Conservation (phyloP, 2,888 invertebrate genomes). For the Eristalis tenax region DNA sequence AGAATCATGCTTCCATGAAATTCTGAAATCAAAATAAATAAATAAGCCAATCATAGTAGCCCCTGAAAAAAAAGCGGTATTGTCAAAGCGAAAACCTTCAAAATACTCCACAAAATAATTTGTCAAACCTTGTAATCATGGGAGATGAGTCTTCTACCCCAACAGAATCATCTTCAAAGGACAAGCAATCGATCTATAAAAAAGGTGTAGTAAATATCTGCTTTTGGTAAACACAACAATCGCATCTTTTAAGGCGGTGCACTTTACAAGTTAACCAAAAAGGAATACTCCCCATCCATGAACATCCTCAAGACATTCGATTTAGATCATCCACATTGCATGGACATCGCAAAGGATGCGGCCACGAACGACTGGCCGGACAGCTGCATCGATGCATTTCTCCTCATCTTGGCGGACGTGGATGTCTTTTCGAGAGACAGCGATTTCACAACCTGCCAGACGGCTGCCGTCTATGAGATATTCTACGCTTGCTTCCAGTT, state of each 20-base stretch:
- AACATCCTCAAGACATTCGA: slow-evolving; percentile 38
- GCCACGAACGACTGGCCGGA: neutral
- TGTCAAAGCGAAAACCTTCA: too few relatives aligned
- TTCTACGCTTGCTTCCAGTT: slow-evolving; percentile 41
- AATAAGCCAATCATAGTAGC: too few relatives aligned
- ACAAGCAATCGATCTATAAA: neutral
- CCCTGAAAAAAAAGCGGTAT: too few relatives aligned
- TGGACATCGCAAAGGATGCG: neutral
- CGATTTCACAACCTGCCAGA: slow-evolving; percentile 14
- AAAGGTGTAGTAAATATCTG: neutral
- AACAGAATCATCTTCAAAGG: neutral
- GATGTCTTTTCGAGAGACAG: neutral
- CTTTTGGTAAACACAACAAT: neutral
- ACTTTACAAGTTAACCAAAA: neutral
- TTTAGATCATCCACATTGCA: neutral
- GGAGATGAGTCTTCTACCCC: neutral
- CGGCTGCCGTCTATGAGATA: slow-evolving; percentile 48
- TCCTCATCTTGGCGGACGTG: slow-evolving; percentile 8
- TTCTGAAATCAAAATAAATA: too few relatives aligned
- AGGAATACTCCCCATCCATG: slow-evolving; percentile 23
- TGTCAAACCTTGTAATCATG: neutral
- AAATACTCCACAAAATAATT: neutral
- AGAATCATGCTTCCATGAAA: too few relatives aligned
- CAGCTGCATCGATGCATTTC: neutral
- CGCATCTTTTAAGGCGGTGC: slow-evolving; percentile 1